Conservation (phyloP, 2,797 vertebrate genomes). For the Chelon labrosus region DNA sequence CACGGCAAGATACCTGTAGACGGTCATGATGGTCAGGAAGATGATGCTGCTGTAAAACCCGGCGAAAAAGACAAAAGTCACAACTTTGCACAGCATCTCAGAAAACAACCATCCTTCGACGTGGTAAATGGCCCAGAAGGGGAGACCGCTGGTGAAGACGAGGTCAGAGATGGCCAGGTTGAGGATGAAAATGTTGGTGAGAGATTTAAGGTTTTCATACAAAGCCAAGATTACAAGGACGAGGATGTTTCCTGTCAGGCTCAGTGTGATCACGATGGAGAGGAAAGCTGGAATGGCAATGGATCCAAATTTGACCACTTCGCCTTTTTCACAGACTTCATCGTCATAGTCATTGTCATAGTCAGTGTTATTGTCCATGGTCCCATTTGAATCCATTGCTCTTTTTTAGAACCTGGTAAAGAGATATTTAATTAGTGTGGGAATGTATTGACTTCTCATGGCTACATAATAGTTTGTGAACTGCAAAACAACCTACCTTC, state of each 20-base stretch:
- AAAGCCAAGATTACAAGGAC: slow-evolving; percentile 89
- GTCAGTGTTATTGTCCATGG: fast-evolving
- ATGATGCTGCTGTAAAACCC: slow-evolving; percentile 93
- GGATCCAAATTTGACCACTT: slow-evolving; percentile 73
- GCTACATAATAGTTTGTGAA: neutral
- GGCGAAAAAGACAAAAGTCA: slow-evolving; percentile 86
- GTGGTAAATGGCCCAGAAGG: slow-evolving; percentile 87
- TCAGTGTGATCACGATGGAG: slow-evolving; percentile 85
- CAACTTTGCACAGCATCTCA: slow-evolving; percentile 85
- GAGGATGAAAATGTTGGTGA: slow-evolving; percentile 92
- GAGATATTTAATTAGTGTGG: neutral
- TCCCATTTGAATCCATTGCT: slow-evolving; percentile 38
- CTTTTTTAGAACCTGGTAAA: slow-evolving; percentile 27
- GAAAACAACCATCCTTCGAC: slow-evolving; percentile 87
- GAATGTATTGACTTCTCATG: neutral
- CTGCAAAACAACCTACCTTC: slow-evolving; percentile 42
- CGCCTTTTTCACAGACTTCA: slow-evolving; percentile 81
- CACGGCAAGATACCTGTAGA: slow-evolving; percentile 90
- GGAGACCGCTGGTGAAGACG: slow-evolving; percentile 89
- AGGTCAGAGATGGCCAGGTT: slow-evolving; percentile 93
- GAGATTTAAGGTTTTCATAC: slow-evolving; percentile 88
- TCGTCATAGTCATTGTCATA: neutral
- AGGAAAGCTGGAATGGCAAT: slow-evolving; percentile 81
- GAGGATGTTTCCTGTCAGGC: slow-evolving; percentile 89
- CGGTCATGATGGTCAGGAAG: slow-evolving; percentile 91